Evolutionary conservation across 2,797 vertebrate species (phyloP), one percentile per base, ranked within the genome.

Genomic region (Danio kyathit): DNA sequence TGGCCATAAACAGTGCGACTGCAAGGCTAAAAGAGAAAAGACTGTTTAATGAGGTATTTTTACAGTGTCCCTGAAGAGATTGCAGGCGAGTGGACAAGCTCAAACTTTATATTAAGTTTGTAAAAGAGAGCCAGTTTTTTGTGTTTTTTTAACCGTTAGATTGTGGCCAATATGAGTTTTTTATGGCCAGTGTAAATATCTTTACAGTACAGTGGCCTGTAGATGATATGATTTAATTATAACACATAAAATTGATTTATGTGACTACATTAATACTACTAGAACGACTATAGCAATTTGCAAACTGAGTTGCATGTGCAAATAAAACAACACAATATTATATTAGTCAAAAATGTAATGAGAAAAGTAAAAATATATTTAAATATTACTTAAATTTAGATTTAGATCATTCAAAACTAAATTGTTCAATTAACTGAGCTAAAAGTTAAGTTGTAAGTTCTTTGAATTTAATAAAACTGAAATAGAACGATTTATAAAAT

Each of bases 141-240:
- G n/a, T 41, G 0, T n/a, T n/a, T n/a, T 29, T 29, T 29, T 29
- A 1, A n/a, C n/a, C 3, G 51, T 41, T 92, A 43, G 6, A 43
- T 56, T 13, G 51, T 54, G 16, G 38, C 64, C 0, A 5, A 44
- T 64, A 11, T 12, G 29, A 9, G 1, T 41, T 41, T 9, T 38
- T 51, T 49, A 51, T 16, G 5, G 19, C 10, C 6, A n/a, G 40
- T 69, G 38, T 8, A 0, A n/a, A 14, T 41, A 71, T 41, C 10
- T 71, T 14, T 6, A 44, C 6, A 14, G 19, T 43, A 44, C 8
- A 17, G 17, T 44, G 7, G 17, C 14, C 13, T 2, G 9, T 72
- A 56, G 12, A n/a, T 13, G 0, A 72, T 19, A 14, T 41, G 56
- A 43, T 29, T 29, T 29, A 29, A 1, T 29, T 29, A 29, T 3